Percentiles rank a stretch among this genome's conserved stretches.
Conservation (phyloP, 2,797 vertebrate species). For the Vespertilio murinus region DNA sequence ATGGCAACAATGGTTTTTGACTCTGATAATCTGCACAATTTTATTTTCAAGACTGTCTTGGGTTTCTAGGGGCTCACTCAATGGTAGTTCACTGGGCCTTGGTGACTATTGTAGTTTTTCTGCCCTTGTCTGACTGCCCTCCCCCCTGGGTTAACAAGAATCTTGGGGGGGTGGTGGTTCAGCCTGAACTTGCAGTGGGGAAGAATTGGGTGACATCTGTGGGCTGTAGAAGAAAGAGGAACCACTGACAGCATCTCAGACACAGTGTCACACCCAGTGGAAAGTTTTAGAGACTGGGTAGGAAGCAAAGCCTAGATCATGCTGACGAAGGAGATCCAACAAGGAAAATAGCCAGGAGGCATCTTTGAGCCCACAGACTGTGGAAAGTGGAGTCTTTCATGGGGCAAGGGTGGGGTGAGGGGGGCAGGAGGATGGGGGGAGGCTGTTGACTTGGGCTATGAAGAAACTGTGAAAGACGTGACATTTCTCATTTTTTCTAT, state of each 20-base stretch:
- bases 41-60: background rate
- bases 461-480: background rate
- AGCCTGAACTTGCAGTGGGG: background rate
- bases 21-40: background rate
- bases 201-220: background rate
- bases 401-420: accelerated
- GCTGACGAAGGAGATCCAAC: background rate
- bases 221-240: background rate
- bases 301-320: background rate
- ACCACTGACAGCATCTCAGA: background rate
- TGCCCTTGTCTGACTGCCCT: background rate
- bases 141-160: background rate
- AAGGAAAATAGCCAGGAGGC: background rate
- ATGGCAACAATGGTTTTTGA: background rate
- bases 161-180: background rate
- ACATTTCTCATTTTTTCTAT: background rate
- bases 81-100: background rate
- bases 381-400: background rate
- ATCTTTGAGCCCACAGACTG: background rate
- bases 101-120: background rate
- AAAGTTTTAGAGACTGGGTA: background rate
- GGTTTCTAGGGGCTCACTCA: background rate
- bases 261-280: background rate
- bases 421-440: too few relatives aligned
- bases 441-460: background rate